Percentiles rank a stretch among this genome's conserved stretches.
Conservation (phyloP, 2,797 vertebrate genomes). For the Australoheros facetus region DNA sequence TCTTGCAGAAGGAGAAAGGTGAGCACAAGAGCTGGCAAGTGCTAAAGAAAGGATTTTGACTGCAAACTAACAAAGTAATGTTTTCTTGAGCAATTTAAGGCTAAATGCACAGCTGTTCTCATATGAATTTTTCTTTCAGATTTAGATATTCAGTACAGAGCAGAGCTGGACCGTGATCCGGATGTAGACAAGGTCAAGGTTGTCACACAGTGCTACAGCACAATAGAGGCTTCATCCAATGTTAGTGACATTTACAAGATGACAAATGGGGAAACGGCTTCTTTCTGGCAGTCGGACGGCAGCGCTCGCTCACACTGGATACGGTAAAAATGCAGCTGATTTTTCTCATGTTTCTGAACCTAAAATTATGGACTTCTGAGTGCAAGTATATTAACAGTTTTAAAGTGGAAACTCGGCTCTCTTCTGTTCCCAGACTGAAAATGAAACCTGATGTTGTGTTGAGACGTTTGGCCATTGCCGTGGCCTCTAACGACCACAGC, state of each 20-base stretch:
- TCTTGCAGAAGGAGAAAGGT: slow-evolving; percentile 96
- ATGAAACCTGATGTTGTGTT: slow-evolving; percentile 95
- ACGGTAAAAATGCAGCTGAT: slow-evolving; percentile 72
- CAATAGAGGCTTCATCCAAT: slow-evolving; percentile 95
- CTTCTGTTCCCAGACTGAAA: slow-evolving; percentile 84
- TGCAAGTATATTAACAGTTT: background rate
- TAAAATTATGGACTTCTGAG: background rate
- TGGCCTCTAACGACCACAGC: slow-evolving; percentile 94
- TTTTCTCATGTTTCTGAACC: background rate
- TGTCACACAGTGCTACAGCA: slow-evolving; percentile 91
- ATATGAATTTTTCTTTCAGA: slow-evolving; percentile 62
- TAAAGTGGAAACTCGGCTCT: background rate
- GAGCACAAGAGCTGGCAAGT: background rate
- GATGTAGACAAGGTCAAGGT: slow-evolving; percentile 92
- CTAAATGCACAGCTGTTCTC: background rate
- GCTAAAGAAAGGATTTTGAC: background rate
- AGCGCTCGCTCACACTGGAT: slow-evolving; percentile 98
- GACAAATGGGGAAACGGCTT: slow-evolving; percentile 93
- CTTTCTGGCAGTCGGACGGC: slow-evolving; percentile 98
- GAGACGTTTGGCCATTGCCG: slow-evolving; percentile 92
- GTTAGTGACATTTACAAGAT: slow-evolving; percentile 91
- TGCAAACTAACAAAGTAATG: background rate
- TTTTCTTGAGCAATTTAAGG: background rate
- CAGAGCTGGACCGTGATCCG: slow-evolving; percentile 86
- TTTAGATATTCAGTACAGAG: slow-evolving; percentile 83